phyloP scores from a whole-genome alignment of 2,797 vertebrate genomes.

The Crocidura indochinensis region DNA sequence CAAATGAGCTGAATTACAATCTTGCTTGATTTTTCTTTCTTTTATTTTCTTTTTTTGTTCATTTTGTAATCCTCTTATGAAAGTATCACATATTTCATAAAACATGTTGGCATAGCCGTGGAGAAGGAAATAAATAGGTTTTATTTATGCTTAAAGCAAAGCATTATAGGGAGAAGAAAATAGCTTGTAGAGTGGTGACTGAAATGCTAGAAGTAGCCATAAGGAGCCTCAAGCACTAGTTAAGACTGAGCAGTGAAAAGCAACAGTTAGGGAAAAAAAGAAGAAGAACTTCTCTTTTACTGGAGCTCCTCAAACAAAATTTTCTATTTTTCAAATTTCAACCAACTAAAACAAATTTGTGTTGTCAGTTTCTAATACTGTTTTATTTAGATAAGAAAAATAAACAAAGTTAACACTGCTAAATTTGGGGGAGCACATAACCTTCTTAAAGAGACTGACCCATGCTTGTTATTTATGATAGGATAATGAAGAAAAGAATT shows the following conservation, averaged over 20 bases:
- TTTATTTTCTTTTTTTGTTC: background rate
- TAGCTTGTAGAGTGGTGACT: background rate
- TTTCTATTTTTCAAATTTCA: background rate
- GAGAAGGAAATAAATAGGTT: constrained; percentile 36
- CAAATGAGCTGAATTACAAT: constrained; percentile 5
- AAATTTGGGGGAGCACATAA: background rate
- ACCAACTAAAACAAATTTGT: background rate
- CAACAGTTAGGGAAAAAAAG: background rate
- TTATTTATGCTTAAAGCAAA: constrained; percentile 27
- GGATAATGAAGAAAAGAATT: constrained; percentile 43
- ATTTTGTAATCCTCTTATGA: constrained; percentile 39
- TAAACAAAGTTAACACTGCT: background rate
- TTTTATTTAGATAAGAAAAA: background rate
- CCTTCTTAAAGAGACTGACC: background rate
- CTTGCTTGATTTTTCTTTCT: constrained; percentile 48
- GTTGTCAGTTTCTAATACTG: background rate
- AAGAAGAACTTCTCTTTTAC: background rate
- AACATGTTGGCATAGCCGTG: background rate
- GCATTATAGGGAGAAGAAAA: background rate
- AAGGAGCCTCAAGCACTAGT: background rate
- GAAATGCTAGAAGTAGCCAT: background rate
- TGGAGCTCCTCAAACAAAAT: background rate
- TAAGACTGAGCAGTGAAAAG: background rate
- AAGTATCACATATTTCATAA: constrained; percentile 8
- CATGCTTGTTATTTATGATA: constrained; percentile 45